phyloP scores from a whole-genome alignment of 2,797 vertebrate genomes.

The Coilia nasus region DNA sequence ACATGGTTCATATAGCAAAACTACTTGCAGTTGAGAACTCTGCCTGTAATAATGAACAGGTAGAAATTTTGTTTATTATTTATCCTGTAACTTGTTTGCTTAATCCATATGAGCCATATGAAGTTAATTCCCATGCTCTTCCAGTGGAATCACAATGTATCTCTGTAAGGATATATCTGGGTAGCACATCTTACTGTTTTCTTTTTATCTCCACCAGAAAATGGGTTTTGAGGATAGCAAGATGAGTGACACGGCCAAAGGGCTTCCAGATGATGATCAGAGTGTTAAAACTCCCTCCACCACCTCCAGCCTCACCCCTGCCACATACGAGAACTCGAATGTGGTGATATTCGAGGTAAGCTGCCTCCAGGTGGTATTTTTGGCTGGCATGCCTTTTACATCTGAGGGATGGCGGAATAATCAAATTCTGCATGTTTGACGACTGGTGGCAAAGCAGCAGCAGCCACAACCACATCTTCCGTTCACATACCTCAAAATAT shows the following conservation, averaged over 20 bases:
- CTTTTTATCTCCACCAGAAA: conserved; percentile 48
- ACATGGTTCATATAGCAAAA: no score
- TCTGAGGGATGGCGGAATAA: conserved; percentile 4
- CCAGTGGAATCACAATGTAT: no score
- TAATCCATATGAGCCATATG: neutral
- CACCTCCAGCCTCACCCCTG: conserved; percentile 47
- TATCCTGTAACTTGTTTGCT: no score
- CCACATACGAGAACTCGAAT: conserved; percentile 64
- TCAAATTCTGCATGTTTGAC: neutral
- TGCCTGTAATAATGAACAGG: no score
- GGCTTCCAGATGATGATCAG: conserved; percentile 46
- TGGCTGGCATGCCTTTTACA: neutral
- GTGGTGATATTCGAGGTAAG: conserved; percentile 63
- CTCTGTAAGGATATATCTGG: neutral
- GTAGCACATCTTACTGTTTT: neutral
- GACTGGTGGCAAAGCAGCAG: neutral
- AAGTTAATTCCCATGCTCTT: neutral
- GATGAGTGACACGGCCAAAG: conserved; percentile 45
- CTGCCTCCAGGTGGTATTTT: neutral
- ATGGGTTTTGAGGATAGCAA: conserved; percentile 54
- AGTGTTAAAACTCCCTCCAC: conserved; percentile 45
- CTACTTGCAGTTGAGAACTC: no score
- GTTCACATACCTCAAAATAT: neutral
- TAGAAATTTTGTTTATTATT: no score
- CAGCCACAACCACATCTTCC: neutral